Conservation (phyloP, 2,888 invertebrate genomes). For the Clunio marinus region DNA sequence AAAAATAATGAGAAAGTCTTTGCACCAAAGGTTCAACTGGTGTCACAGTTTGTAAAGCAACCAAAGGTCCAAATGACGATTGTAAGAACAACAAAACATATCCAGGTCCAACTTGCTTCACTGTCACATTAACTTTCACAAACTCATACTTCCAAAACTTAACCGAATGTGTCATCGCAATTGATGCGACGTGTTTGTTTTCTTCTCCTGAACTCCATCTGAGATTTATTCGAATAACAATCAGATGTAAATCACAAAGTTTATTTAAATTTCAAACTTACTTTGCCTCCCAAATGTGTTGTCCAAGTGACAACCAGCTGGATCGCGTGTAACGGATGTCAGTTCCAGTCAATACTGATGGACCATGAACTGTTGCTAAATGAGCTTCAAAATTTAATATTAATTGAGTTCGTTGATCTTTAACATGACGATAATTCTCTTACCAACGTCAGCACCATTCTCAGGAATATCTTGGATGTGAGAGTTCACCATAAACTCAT, state of each 20-base stretch:
- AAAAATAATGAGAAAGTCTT: conserved; percentile 72
- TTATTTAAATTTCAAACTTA: conserved; percentile 41
- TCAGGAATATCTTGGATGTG: conserved; percentile 89
- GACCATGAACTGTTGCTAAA: conserved; percentile 69
- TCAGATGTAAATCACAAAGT: conserved; percentile 19
- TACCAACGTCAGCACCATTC: conserved; percentile 72
- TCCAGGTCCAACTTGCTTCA: conserved; percentile 70
- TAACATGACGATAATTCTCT: no score
- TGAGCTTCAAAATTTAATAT: conserved; percentile 55
- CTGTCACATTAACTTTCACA: conserved; percentile 59
- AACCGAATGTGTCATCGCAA: conserved; percentile 62
- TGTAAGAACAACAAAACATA: conserved; percentile 66
- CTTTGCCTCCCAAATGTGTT: conserved; percentile 58
- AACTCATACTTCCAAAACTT: conserved; percentile 56
- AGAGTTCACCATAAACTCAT: conserved; percentile 70
- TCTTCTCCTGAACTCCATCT: conserved; percentile 54
- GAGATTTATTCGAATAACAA: not conserved
- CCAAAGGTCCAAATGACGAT: conserved; percentile 57
- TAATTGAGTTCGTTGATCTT: not conserved
- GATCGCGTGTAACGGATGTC: conserved; percentile 47
- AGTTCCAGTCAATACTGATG: conserved; percentile 56
- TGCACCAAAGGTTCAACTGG: conserved; percentile 74
- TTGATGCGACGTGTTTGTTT: conserved; percentile 59
- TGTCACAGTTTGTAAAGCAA: conserved; percentile 71
- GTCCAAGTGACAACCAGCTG: conserved; percentile 49